Conservation (phyloP, 2,888 invertebrate species). For the Papilio gigon region DNA sequence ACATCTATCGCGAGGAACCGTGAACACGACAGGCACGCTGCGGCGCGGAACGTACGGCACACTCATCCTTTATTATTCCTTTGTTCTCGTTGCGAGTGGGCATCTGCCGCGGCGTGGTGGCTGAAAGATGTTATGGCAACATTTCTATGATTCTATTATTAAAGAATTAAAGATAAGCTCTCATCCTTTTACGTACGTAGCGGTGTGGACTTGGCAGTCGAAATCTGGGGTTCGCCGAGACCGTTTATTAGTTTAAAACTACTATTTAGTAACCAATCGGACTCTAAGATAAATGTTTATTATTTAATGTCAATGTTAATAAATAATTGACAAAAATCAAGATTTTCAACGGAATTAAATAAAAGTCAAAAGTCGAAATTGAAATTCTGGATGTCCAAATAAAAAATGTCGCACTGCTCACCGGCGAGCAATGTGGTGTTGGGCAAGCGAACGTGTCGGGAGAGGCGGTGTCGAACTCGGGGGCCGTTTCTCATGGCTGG, state of each 20-base stretch:
- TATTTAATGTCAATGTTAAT: no score
- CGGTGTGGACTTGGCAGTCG: not conserved
- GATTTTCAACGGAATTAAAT: not conserved
- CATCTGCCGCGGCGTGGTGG: conserved; percentile 41
- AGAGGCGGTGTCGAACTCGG: conserved; percentile 71
- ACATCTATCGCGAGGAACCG: conserved; percentile 9
- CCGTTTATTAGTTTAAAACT: not conserved
- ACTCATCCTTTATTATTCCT: conserved; percentile 44
- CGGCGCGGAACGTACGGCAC: conserved; percentile 13
- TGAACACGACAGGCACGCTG: conserved; percentile 14
- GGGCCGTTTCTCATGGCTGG: conserved; percentile 71
- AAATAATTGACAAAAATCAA: not conserved
- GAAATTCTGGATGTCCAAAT: conserved; percentile 30
- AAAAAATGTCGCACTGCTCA: conserved; percentile 51
- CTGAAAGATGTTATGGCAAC: conserved; percentile 46
- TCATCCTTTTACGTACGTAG: not conserved
- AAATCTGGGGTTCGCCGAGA: no score
- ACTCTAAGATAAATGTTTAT: not conserved
- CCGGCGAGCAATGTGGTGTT: conserved; percentile 55
- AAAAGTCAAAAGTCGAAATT: conserved; percentile 9
- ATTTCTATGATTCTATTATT: conserved; percentile 1
- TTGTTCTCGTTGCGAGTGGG: conserved; percentile 44
- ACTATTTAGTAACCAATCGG: no score
- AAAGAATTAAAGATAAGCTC: not conserved
- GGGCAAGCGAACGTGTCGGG: conserved; percentile 79